phyloP scores from a whole-genome alignment of 2,797 vertebrate genomes.

The Diplodus sargus region DNA sequence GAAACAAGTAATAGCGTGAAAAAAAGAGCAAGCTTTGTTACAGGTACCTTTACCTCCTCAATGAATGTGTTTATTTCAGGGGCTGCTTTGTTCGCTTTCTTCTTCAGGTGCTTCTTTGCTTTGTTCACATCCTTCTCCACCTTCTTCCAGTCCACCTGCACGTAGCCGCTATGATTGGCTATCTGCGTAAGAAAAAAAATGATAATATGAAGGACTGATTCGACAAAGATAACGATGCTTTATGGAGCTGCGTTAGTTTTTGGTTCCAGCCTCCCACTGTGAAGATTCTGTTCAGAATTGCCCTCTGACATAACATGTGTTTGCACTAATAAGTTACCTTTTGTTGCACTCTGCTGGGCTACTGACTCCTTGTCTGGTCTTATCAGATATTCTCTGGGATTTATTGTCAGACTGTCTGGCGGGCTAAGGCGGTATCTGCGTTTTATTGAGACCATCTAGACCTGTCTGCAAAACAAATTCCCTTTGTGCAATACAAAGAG shows the following conservation, averaged over 20 bases:
- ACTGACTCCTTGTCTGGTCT: not conserved
- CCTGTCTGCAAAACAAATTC: not conserved
- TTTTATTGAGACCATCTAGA: not conserved
- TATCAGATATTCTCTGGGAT: not conserved
- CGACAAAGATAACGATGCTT: fast-evolving
- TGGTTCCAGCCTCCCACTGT: not conserved
- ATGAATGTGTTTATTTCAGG: constrained; percentile 96
- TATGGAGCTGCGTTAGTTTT: not conserved
- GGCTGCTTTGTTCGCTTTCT: constrained; percentile 94
- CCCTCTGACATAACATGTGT: not conserved
- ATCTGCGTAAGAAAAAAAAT: constrained; percentile 82
- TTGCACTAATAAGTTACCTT: not conserved
- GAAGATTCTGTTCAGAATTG: not conserved
- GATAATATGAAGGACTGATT: not conserved
- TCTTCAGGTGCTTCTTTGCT: constrained; percentile 97
- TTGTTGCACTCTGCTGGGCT: not conserved
- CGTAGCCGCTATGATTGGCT: constrained; percentile 97
- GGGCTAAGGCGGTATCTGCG: not conserved
- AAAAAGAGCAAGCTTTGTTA: constrained; percentile 46
- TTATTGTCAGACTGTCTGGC: not conserved
- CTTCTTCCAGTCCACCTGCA: constrained; percentile 98
- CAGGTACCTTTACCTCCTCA: constrained; percentile 92
- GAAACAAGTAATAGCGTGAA: constrained; percentile 11
- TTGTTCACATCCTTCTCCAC: constrained; percentile 99
- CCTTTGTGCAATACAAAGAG: not conserved